Conservation (phyloP, 2,888 invertebrate species). For the Cantharis rustica region DNA sequence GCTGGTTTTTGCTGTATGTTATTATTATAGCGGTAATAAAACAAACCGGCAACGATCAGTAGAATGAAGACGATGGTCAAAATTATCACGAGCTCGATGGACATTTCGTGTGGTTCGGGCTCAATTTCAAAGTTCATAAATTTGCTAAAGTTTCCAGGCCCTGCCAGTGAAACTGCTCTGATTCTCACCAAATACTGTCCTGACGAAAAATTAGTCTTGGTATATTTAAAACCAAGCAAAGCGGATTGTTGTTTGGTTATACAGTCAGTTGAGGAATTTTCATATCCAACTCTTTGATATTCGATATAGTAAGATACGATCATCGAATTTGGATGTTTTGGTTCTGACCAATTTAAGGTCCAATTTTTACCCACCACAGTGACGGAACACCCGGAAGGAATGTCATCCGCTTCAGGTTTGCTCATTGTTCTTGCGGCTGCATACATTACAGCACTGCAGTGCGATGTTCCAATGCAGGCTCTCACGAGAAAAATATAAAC, state of each 20-base stretch:
- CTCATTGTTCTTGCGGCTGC: conserved; percentile 58
- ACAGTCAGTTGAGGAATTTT: conserved; percentile 56
- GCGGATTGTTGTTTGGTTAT: conserved; percentile 52
- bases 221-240: conserved; percentile 39
- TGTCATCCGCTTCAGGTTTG: conserved; percentile 53
- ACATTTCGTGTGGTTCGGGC: not conserved
- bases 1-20: conserved; percentile 42
- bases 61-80: conserved; percentile 39
- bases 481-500: conserved; percentile 64
- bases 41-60: conserved; percentile 25
- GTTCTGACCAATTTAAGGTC: conserved; percentile 62
- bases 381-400: conserved; percentile 41
- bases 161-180: conserved; percentile 65
- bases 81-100: conserved; percentile 1
- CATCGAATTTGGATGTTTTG: conserved; percentile 66
- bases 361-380: conserved; percentile 34
- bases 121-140: conserved; percentile 35
- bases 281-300: conserved; percentile 54
- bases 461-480: conserved; percentile 60
- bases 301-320: conserved; percentile 67
- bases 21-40: conserved; percentile 34
- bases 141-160: conserved; percentile 54
- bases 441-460: conserved; percentile 58
- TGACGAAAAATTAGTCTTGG: conserved; percentile 54
- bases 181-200: conserved; percentile 64